Percentiles rank a stretch among this genome's conserved stretches.
Conservation (phyloP, 2,888 invertebrate genomes). For the Ptychoptera contaminata region DNA sequence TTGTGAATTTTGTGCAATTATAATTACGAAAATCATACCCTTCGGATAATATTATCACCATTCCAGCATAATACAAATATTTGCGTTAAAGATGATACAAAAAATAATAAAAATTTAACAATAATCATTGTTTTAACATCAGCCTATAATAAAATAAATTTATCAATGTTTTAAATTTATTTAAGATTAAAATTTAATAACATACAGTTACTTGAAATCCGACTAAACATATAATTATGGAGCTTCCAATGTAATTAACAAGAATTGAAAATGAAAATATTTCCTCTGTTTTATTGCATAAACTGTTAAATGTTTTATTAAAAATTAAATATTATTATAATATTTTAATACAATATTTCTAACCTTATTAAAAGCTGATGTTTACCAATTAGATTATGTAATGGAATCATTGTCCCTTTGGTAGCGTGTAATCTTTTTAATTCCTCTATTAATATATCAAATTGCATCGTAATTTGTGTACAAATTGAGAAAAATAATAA, state of each 20-base stretch:
- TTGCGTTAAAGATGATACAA: constrained; percentile 20
- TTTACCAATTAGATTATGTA: too few species aligned
- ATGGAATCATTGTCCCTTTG: constrained; percentile 8
- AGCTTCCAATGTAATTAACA: constrained; percentile 20
- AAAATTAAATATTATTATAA: not conserved
- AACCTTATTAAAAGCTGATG: not conserved
- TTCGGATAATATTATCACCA: constrained; percentile 18
- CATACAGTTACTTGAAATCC: constrained; percentile 21
- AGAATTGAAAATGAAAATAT: constrained; percentile 22
- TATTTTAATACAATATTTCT: too few species aligned
- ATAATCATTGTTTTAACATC: constrained; percentile 17
- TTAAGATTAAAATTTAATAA: not conserved
- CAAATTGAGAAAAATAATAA: constrained; percentile 20
- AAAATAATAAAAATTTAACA: constrained; percentile 18
- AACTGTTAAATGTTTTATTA: constrained; percentile 7
- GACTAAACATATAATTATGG: constrained; percentile 23
- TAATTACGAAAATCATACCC: constrained; percentile 16
- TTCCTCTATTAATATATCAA: constrained; percentile 8
- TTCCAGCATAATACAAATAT: constrained; percentile 20
- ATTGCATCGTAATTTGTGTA: constrained; percentile 25
- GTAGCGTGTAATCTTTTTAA: not conserved
- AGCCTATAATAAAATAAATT: constrained; percentile 7
- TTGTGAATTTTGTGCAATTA: too few species aligned
- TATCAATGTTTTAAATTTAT: not conserved
- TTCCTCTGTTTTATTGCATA: constrained; percentile 17